Percentiles rank a stretch among this genome's conserved stretches.
Conservation (phyloP, 1,140 invertebrate genomes). For the Papilio polyxenes region DNA sequence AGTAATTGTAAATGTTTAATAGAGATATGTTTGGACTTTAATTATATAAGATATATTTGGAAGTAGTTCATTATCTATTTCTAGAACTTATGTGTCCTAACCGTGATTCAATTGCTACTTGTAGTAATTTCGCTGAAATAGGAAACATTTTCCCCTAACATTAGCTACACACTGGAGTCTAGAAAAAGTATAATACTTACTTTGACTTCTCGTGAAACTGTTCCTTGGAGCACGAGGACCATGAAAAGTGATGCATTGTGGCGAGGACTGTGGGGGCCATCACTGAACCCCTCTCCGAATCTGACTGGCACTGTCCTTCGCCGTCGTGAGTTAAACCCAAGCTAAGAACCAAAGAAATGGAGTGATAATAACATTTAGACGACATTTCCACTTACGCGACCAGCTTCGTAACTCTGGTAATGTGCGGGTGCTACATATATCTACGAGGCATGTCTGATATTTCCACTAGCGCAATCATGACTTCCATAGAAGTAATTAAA, state of each 20-base stretch:
- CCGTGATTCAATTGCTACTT: not conserved
- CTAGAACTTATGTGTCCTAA: not conserved
- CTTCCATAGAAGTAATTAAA: not conserved
- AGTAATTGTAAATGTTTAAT: no score
- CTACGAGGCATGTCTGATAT: not conserved
- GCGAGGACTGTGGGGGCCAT: slow-evolving; percentile 90
- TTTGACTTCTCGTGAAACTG: slow-evolving; percentile 83
- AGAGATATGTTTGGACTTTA: no score
- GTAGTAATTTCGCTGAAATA: no score
- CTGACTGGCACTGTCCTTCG: slow-evolving; percentile 84
- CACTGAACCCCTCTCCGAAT: slow-evolving; percentile 84
- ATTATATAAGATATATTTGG: no score
- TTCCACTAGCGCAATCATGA: not conserved
- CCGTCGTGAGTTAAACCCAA: slow-evolving; percentile 89
- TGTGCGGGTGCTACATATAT: not conserved
- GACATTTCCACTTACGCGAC: no score
- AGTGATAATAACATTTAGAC: not conserved
- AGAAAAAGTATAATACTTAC: slow-evolving; percentile 69
- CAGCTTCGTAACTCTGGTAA: not conserved
- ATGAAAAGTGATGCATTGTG: slow-evolving; percentile 87
- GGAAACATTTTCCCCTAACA: no score
- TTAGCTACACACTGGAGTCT: not conserved
- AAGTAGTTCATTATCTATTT: not conserved
- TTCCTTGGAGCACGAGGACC: slow-evolving; percentile 87
- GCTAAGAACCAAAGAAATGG: slow-evolving; percentile 69